Conservation (phyloP, 2,113 vertebrate species). For the Bucco capensis region DNA sequence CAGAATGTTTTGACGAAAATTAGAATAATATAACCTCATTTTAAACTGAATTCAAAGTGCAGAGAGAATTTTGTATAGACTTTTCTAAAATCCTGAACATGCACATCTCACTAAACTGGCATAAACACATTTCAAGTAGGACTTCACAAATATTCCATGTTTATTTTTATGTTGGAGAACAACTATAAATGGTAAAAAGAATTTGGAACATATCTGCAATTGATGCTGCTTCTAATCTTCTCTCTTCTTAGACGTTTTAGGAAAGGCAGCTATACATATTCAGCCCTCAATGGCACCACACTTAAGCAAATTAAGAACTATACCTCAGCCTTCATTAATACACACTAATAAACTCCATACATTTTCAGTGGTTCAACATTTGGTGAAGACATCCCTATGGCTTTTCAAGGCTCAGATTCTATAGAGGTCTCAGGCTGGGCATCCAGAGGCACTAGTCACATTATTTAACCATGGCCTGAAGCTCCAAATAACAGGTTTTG, state of each 20-base stretch:
- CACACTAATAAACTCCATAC: neutral
- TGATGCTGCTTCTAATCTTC: neutral
- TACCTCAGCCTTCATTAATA: neutral
- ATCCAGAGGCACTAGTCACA: neutral
- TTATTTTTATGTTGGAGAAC: neutral
- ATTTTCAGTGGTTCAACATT: neutral
- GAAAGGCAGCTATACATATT: neutral
- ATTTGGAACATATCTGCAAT: neutral
- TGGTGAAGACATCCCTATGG: neutral
- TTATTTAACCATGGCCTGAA: no score
- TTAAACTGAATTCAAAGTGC: neutral
- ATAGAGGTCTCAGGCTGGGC: neutral
- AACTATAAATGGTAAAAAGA: neutral
- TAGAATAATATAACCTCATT: neutral
- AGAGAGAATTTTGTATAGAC: neutral
- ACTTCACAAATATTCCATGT: neutral
- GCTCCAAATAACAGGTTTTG: conserved; percentile 10
- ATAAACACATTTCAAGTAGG: neutral
- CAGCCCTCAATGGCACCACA: neutral
- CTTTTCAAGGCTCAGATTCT: neutral
- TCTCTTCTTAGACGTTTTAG: neutral
- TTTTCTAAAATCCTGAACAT: neutral
- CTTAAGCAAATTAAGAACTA: neutral
- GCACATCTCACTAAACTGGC: neutral
- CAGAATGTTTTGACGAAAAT: neutral